phyloP scores from a whole-genome alignment of 23 tunicate species.

The Halocynthia roretzi region DNA sequence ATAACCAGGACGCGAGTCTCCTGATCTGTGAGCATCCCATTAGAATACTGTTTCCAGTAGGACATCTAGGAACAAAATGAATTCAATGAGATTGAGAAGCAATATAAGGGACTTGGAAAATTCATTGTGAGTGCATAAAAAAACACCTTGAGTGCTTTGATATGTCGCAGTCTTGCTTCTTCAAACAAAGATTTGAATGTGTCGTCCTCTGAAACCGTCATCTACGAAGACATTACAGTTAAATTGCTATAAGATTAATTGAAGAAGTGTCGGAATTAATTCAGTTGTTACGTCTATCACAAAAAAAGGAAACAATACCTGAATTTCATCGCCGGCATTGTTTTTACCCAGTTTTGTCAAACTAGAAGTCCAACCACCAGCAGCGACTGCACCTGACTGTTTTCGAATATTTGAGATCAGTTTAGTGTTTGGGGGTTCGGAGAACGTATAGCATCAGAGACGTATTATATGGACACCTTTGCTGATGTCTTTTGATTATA shows the following conservation, averaged over 20 bases:
- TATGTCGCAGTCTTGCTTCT: slow-evolving; percentile 77
- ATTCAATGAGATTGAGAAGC: too few species aligned
- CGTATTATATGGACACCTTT: too few species aligned
- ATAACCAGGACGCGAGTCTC: slow-evolving; percentile 73
- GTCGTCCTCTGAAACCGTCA: slow-evolving; percentile 27
- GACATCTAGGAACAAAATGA: slow-evolving; percentile 40
- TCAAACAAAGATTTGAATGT: slow-evolving; percentile 59
- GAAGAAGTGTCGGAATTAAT: not conserved
- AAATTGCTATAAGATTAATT: not conserved
- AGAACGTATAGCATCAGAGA: too few species aligned
- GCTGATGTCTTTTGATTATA: too few species aligned
- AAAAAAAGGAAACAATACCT: not conserved
- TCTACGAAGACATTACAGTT: not conserved
- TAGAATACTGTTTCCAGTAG: slow-evolving; percentile 69
- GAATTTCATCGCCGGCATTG: not conserved
- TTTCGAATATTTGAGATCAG: too few species aligned
- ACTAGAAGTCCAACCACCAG: slow-evolving; percentile 5
- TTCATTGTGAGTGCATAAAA: not conserved
- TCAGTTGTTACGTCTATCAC: not conserved
- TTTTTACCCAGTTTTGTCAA: not conserved
- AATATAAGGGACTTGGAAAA: not conserved
- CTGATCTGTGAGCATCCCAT: slow-evolving; percentile 70
- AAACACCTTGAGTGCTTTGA: slow-evolving; percentile 78
- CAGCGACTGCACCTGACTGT: slow-evolving; percentile 8
- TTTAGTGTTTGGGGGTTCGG: too few species aligned